Percentiles rank a stretch among this genome's conserved stretches.
Evolutionary conservation across 2,113 vertebrate genomes (phyloP).

Genomic region (Falcunculus frontatus): DNA sequence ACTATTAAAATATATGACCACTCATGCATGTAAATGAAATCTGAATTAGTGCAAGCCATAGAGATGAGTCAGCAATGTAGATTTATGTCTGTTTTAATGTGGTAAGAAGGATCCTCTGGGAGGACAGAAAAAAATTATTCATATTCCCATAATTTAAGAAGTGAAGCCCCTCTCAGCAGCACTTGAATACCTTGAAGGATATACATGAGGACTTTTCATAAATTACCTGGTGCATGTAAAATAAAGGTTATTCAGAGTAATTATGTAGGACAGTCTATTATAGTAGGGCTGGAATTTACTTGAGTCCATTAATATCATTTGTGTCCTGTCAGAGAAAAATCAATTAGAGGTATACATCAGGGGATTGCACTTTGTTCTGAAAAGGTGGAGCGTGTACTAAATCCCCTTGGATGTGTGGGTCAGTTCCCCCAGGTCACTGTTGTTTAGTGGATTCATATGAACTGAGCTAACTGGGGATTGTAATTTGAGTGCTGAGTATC

Average conservation of each 20-base stretch:
- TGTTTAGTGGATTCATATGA: background rate
- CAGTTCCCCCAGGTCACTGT: background rate
- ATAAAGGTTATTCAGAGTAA: slow-evolving; percentile 11
- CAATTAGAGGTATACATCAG: background rate
- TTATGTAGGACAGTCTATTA: background rate
- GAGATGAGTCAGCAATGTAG: background rate
- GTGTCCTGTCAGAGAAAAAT: background rate
- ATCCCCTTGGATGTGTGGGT: background rate
- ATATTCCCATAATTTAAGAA: background rate
- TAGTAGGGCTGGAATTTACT: background rate
- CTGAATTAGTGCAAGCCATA: background rate
- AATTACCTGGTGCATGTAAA: background rate
- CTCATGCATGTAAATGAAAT: background rate
- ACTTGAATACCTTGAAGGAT: background rate
- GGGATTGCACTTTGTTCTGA: background rate
- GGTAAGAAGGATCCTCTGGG: background rate
- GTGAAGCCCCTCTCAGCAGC: background rate
- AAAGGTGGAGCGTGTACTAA: background rate
- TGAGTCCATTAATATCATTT: background rate
- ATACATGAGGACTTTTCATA: background rate
- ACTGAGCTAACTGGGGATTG: background rate
- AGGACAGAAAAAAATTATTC: background rate
- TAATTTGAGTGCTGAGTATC: background rate
- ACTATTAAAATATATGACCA: background rate
- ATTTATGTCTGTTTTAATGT: background rate